phyloP scores from a whole-genome alignment of 2,797 vertebrate genomes.

The Pseudochirops cupreus region DNA sequence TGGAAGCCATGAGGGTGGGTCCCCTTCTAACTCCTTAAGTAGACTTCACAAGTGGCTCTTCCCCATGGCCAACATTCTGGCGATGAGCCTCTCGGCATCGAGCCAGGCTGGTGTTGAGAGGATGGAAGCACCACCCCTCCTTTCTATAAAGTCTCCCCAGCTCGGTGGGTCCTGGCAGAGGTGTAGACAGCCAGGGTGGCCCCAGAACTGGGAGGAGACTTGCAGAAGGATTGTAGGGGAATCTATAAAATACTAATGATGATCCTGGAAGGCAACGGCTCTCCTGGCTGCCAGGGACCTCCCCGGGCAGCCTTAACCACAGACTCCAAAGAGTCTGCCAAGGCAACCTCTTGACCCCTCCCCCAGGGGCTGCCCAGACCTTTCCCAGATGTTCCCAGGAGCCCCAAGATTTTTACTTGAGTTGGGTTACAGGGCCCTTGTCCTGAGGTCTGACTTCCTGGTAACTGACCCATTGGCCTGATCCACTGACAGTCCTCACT shows the following conservation, averaged over 20 bases:
- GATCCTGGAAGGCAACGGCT: neutral
- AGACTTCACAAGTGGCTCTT: neutral
- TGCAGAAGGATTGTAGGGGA: neutral
- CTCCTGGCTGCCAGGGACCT: neutral
- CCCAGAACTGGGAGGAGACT: neutral
- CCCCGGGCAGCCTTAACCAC: neutral
- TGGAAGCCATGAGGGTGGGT: neutral
- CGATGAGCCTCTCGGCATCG: neutral
- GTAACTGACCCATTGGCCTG: neutral
- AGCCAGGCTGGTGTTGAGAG: neutral
- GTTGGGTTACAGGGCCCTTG: neutral
- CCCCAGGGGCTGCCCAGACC: neutral
- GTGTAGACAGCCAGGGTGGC: neutral
- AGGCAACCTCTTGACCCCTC: neutral
- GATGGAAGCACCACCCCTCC: neutral
- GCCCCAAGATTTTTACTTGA: neutral
- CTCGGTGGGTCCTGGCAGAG: neutral
- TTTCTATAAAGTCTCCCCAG: neutral
- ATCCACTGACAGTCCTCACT: neutral
- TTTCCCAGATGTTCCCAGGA: neutral
- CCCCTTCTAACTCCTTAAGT: neutral
- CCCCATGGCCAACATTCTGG: neutral
- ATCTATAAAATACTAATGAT: neutral
- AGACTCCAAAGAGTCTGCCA: neutral
- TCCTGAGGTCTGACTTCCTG: neutral